Base-by-base conservation (phyloP, 2,797 vertebrate species). In the Echiichthys vipera region DNA sequence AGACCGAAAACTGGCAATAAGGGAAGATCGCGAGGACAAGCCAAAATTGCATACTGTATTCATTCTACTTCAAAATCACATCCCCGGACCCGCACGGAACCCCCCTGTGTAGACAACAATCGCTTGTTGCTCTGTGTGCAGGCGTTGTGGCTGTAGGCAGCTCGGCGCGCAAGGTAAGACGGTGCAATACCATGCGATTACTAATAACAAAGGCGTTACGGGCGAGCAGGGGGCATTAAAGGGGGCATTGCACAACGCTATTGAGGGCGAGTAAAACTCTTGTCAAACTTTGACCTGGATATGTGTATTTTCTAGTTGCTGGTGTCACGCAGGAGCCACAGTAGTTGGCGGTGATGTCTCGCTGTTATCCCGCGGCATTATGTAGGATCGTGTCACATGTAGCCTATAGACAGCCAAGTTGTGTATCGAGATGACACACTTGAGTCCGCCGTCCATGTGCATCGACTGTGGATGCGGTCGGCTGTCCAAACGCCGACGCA, bases 161-260 rank as follows among this genome's bases (percentile, higher is more conserved):
- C 91, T 92, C 87, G 88, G 89, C 90, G 92, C 93, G 90, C 90
- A 94, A 95, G 95, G 95, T 95, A 95, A 96, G 95, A 93, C 94
- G 94, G 91, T 82, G 94, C 95, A 91, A 91, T 92, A 90, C 91
- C 94, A 94, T 86, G 94, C 93, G 94, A 95, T 94, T 93, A 93
- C 93, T 92, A 96, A 95, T 95, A 95, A 96, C 95, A 96, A 96
- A 96, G 95, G 94, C 94, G 93, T 93, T 94, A 92, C 93, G 93
- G 93, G 93, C 93, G 93, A 93, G 90, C 92, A 92, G 93, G 94
- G 93, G 94, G 94, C 93, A 95, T 95, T 95, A 92, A 92, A 93
- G 93, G 94, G 94, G 95, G 93, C 94, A 94, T 91, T 93, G 92
- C 93, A 93, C 92, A 91, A 93, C 93, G 92, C 84, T 79, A 88